Evolutionary conservation across 2,113 vertebrate genomes (phyloP), one percentile per base, ranked within the genome.

Genomic region (Anarhynchus alexandrinus): DNA sequence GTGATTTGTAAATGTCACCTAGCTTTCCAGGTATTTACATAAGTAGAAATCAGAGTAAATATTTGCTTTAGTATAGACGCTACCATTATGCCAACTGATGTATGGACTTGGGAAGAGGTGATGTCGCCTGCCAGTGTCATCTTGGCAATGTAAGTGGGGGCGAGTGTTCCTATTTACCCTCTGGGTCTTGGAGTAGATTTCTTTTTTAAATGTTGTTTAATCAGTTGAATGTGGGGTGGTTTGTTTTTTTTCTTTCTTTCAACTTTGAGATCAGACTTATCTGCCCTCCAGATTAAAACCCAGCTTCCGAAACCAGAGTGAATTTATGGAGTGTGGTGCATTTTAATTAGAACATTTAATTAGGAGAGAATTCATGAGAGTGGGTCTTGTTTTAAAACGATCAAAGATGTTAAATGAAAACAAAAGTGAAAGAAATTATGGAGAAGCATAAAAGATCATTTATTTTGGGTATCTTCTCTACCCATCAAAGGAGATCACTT

Each of bases 281-380:
- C 95, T 95, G 93, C 82, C 89, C 95, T 96, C 86, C 59, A 91
- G 84, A 95, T 93, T 96, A 89, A 96, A 97, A 73, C 70, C 21
- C 23, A 82, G 73, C 89, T 88, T 97, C 94, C 59, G 69, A 97
- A 97, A 93, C 61, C 58, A 67, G 73, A 86, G 62, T 95, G 78
- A 95, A 94, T 95, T 94, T 97, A 95, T 94, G 88, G 94, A 94
- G 89, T 79, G 73, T 93, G 77, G 66, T 95, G 70, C 70, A 51
- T 94, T 96, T 96, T 96, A 96, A 97, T 96, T 95, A 96, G 91
- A 96, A 80, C 74, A 25, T 88, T 97, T 96, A 96, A 95, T 97
- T 95, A 96, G 93, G 78, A 95, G 73, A 81, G 82, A 84, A 95
- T 95, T 96, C 93, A 52, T 77, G 84, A 89, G 79, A 95, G 89